These are phyloP conservation scores for Etheostoma spectabile DNA, from an alignment of 2,113 vertebrate species.

Conservation along the genomic window DNA sequence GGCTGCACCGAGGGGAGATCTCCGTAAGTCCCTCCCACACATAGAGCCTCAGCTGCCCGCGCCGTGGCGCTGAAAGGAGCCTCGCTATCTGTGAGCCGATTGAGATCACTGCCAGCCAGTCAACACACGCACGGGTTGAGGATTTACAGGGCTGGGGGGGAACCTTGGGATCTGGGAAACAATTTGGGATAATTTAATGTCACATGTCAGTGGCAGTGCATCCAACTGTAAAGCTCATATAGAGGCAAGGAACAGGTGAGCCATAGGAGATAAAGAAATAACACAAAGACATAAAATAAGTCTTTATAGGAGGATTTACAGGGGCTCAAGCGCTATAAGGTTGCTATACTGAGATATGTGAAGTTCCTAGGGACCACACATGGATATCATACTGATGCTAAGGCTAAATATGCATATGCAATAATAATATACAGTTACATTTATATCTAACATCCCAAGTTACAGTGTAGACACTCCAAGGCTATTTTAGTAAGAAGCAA, in stretches of 20 bases:
- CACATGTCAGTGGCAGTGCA: not conserved
- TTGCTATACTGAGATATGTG: not conserved
- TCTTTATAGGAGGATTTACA: not conserved
- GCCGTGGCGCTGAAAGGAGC: slow-evolving; percentile 75
- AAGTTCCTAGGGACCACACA: not conserved
- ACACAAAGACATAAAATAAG: not conserved
- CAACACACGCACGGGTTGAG: slow-evolving; percentile 40
- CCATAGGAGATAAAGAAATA: slow-evolving; percentile 10
- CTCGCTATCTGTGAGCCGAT: slow-evolving; percentile 69
- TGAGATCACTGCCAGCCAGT: slow-evolving; percentile 65
- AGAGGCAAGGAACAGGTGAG: slow-evolving; percentile 1
- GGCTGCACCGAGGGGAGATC: slow-evolving; percentile 57
- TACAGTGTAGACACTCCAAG: not conserved
- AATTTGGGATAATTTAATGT: not conserved
- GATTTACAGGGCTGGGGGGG: slow-evolving; percentile 29
- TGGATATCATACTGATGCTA: not conserved
- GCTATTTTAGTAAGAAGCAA: not conserved
- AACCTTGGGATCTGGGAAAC: slow-evolving; percentile 42
- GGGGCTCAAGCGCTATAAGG: slow-evolving; percentile 6
- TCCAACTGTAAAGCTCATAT: not conserved
- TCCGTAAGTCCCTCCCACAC: slow-evolving; percentile 78
- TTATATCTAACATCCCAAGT: not conserved
- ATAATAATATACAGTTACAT: not conserved
- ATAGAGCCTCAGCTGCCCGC: slow-evolving; percentile 55
- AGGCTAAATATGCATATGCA: not conserved